Evolutionary conservation across 37 sponge, comb jelly and placozoan genomes (phyloP), one percentile per base, ranked within the genome.

Genomic region (Axinella damicornis): DNA sequence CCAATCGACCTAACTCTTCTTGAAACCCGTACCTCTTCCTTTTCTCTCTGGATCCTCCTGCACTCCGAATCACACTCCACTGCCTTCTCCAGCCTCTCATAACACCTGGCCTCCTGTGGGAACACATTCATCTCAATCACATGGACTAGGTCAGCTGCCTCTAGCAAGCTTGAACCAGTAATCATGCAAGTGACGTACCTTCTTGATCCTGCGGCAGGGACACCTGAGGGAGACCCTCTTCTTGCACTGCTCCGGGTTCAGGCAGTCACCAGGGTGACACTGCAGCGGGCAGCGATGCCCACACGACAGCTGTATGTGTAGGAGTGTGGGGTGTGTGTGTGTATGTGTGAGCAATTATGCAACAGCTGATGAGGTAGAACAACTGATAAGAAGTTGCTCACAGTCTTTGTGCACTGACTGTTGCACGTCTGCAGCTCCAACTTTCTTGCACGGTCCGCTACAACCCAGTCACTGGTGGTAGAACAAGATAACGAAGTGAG

Each of bases 191-290:
- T 46, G 39, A 34, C 53, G 22, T 55, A 94, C 95, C 83, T 92
- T 92, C 78, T 93, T 96, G 28, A 87, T 22, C 60, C 94, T 86
- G 13, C 74, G 81, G 46, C 96, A 96, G 25, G 85, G 64, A 32
- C 96, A 96, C 24, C 91, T 71, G 24, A 93, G 4, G 36, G 94
- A 87, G 65, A 89, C 82, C 36, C 75, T 80, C 27, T 69, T 83
- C 58, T 60, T 71, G 60, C 96, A 96, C 57, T 60, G 27, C 22
- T 64, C 58, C 31, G 38, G 60, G n/a, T 71, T 18, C 17, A 81
- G 52, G 77, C 96, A 96, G 14, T 62, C 56, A 34, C 91, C 91
- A 65, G 65, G 58, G 66, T 96, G 96, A 70, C 96, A 96, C 2
- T 19, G 52, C 35, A 69, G 56, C 15, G 88, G 53, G 60, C 96